Conservation (phyloP, 2,113 vertebrate species). For the Carollia perspicillata region DNA sequence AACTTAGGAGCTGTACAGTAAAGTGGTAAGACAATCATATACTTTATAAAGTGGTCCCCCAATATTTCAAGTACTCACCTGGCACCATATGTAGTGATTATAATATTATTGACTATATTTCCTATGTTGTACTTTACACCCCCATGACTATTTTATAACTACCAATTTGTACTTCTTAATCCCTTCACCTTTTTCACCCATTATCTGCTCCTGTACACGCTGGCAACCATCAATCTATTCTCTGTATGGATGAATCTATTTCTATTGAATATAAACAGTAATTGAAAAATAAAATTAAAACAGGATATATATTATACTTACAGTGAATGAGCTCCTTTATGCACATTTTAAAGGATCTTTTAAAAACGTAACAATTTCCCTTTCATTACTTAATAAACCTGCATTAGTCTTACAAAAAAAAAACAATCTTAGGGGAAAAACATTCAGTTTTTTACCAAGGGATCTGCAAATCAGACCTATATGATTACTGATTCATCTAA, state of each 20-base stretch:
- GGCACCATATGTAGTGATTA: background rate
- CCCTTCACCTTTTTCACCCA: background rate
- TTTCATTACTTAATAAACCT: background rate
- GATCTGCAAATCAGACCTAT: constrained; percentile 40
- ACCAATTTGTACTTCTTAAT: background rate
- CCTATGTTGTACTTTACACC: background rate
- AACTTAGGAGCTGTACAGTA: background rate
- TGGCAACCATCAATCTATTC: background rate
- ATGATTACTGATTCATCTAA: constrained; percentile 26
- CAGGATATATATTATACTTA: background rate
- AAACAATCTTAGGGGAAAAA: background rate
- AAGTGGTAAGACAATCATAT: background rate
- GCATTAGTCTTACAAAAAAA: background rate
- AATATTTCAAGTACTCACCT: background rate
- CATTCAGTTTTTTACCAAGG: background rate
- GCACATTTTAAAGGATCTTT: background rate
- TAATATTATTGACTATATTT: background rate
- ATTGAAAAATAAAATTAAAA: background rate
- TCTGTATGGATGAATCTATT: background rate
- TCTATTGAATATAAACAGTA: background rate
- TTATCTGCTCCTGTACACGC: background rate
- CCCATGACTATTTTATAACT: background rate
- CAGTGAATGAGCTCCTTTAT: background rate
- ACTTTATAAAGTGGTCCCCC: background rate
- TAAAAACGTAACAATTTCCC: background rate